phyloP scores from a whole-genome alignment of 2,888 invertebrate genomes.

The Hartigia nigra region DNA sequence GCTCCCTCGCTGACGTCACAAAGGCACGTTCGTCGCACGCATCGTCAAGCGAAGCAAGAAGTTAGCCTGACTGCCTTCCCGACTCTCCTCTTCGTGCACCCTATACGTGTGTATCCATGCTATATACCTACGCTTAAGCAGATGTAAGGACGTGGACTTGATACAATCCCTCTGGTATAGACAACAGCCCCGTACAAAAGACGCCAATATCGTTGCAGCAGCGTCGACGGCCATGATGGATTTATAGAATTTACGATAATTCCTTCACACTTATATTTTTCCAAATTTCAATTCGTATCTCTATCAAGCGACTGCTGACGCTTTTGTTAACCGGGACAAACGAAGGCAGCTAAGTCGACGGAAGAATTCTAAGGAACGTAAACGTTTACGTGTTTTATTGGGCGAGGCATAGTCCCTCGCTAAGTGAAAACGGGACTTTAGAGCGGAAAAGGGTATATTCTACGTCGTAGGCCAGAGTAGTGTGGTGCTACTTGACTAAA shows the following conservation, averaged over 20 bases:
- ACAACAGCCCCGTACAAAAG: neutral
- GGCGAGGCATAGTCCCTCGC: neutral
- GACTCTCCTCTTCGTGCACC: neutral
- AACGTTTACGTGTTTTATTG: neutral
- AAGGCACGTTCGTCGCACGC: conserved; percentile 58
- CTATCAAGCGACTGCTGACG: neutral
- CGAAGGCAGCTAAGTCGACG: neutral
- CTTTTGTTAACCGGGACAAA: neutral
- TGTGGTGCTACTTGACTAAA: neutral
- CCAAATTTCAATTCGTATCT: neutral
- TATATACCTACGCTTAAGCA: neutral
- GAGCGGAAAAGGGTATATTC: neutral
- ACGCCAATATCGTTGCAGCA: neutral
- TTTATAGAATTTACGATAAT: neutral
- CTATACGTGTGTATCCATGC: neutral
- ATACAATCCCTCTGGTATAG: neutral
- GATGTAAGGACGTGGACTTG: neutral
- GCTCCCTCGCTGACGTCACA: conserved; percentile 61
- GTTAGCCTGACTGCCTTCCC: neutral
- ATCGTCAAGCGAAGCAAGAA: conserved; percentile 58
- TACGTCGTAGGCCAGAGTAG: neutral
- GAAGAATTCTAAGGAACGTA: neutral
- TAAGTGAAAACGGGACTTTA: neutral
- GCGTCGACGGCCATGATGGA: conserved; percentile 2
- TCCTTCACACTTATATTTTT: neutral